A percentile compares a stretch with the other conserved stretches of the same genome.
These are phyloP conservation scores for Clarias macrocephalus DNA, from an alignment of 2,113 vertebrate genomes.

Conservation along the genomic window DNA sequence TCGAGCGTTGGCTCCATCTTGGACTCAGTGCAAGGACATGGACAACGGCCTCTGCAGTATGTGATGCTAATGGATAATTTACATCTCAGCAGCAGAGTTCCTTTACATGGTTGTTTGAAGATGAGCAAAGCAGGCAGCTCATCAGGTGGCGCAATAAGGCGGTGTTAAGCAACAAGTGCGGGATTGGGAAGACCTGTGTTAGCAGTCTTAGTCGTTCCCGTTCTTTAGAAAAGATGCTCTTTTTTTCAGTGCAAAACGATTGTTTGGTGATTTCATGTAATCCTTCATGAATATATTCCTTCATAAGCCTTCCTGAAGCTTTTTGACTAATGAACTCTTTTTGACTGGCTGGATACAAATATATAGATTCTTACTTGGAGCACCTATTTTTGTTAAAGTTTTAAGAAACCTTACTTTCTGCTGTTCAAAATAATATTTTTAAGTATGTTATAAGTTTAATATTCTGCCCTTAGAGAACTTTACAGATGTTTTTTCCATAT, in stretches of 20 bases:
- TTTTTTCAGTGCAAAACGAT: neutral
- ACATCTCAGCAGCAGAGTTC: conserved; percentile 20
- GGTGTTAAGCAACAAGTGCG: neutral
- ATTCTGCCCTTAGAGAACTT: neutral
- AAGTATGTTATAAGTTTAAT: neutral
- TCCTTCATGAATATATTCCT: neutral
- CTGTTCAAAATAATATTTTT: neutral
- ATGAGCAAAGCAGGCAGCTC: conserved; percentile 19
- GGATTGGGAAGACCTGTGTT: neutral
- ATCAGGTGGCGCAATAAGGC: neutral
- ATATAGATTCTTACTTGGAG: neutral
- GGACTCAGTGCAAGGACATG: conserved; percentile 4
- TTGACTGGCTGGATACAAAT: neutral
- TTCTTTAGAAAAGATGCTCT: neutral
- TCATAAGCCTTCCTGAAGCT: neutral
- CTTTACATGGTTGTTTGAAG: conserved; percentile 25
- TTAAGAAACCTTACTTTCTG: neutral
- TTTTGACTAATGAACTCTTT: neutral
- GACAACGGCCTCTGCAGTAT: neutral
- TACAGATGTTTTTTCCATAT: neutral
- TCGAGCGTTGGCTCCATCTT: conserved; percentile 21
- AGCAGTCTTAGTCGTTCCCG: neutral
- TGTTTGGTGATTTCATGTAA: neutral
- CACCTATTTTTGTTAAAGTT: neutral
- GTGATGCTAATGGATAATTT: conserved; percentile 43